Conservation (phyloP, 2,113 vertebrate genomes). For the Lycaon pictus region DNA sequence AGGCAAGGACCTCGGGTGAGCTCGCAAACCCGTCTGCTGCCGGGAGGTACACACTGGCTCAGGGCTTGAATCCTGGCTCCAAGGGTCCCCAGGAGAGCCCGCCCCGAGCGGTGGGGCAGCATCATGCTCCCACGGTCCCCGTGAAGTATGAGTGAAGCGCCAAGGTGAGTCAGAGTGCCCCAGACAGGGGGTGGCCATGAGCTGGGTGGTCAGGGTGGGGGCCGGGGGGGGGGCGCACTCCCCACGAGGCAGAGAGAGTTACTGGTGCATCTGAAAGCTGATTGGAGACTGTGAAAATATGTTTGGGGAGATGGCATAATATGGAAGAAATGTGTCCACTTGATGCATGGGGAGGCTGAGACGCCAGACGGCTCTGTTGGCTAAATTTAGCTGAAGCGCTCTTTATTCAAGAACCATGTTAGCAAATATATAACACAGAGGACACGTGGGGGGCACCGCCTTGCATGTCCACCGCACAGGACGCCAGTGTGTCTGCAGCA, state of each 20-base stretch:
- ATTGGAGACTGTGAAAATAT: background rate
- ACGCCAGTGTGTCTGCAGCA: rapidly evolving
- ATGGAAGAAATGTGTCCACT: slow-evolving; percentile 76
- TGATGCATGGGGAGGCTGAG: slow-evolving; percentile 18
- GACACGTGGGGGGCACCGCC: rapidly evolving
- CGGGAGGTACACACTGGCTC: background rate
- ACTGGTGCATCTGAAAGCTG: background rate
- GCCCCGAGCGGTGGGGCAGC: rapidly evolving
- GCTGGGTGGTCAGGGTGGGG: rapidly evolving
- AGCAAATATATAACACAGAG: background rate
- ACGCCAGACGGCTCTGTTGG: slow-evolving; percentile 18
- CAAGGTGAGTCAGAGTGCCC: background rate
- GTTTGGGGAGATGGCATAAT: slow-evolving; percentile 73
- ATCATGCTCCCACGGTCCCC: rapidly evolving
- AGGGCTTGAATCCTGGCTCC: background rate
- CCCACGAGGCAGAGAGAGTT: background rate
- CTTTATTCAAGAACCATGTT: background rate
- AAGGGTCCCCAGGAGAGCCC: too few species aligned
- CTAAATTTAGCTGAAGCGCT: slow-evolving; percentile 70
- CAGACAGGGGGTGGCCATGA: background rate
- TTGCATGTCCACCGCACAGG: rapidly evolving
- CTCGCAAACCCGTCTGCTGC: background rate
- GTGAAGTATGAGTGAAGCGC: background rate
- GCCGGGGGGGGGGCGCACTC: too few species aligned
- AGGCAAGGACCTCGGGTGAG: background rate